Base-by-base conservation (phyloP, 2,888 invertebrate species). In the Sinopyrophorus schimmeli region DNA sequence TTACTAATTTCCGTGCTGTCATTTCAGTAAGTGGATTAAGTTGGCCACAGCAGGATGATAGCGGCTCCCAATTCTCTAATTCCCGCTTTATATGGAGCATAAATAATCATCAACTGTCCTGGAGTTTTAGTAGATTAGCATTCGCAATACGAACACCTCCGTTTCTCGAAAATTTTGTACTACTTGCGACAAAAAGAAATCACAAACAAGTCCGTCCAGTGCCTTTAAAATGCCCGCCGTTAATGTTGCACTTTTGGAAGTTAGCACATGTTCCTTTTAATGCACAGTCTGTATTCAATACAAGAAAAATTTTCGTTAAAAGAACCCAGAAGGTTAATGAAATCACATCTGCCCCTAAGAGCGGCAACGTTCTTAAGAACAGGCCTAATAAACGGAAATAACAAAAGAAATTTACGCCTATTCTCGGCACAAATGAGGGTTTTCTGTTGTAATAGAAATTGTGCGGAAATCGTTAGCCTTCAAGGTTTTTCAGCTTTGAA, bases 331-430 rank as follows among this genome's bases (percentile, higher is more conserved):
- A 40, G 50, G 50, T 50, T 50, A 50, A 50, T 50, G 44, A 50
- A 50, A 50, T 50, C 50, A 50, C 50, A 50, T 50, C 50, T 50
- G 50, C 50, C 50, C 40, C 27, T 44, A 50, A 50, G 50, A 50
- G 50, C 39, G 9, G 35, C 28, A 50, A 44, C 50, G 41, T 44
- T 50, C 50, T 50, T 50, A 50, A 50, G 50, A 50, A 40, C 44
- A 46, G 46, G 40, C 35, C 50, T 50, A 50, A 50, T 50, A 50
- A 50, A 50, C 50, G 50, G 50, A 50, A 50, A 50, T 50, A 50
- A 50, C 50, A 50, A 50, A 50, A 50, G 50, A 50, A 50, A 50
- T 50, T 50, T 50, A 50, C 50, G 50, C 50, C 50, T 50, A 50
- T 50, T 50, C 50, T 44, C 35, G 24, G 44, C 50, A 47, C 44